A percentile compares a stretch with the other conserved stretches of the same genome.
phyloP scores from a whole-genome alignment of 2,113 vertebrate species.

The Leptobrachium ailaonicum region DNA sequence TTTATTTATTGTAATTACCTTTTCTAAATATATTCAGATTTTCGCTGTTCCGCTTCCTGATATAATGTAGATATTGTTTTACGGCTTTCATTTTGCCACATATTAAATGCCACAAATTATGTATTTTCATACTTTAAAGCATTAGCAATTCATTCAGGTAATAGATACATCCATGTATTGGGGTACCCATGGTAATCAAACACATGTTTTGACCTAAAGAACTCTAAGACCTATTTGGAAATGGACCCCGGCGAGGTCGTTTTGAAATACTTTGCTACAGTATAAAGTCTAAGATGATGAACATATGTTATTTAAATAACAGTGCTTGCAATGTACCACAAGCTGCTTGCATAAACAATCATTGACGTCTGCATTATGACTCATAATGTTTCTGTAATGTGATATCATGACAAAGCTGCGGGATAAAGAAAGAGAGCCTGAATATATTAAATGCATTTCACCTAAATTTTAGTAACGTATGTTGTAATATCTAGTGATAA shows the following conservation, averaged over 20 bases:
- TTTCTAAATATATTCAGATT: too few relatives aligned
- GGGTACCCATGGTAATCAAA: too few relatives aligned
- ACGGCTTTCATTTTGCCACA: too few relatives aligned
- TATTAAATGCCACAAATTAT: too few relatives aligned
- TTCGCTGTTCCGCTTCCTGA: too few relatives aligned
- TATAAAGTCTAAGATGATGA: neutral
- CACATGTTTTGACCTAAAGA: too few relatives aligned
- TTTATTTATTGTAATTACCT: too few relatives aligned
- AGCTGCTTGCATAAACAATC: neutral
- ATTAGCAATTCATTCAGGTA: too few relatives aligned
- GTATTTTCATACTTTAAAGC: too few relatives aligned
- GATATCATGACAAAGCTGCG: constrained; percentile 1
- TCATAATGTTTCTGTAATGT: neutral
- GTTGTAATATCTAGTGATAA: neutral
- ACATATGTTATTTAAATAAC: constrained; percentile 5
- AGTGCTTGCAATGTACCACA: neutral
- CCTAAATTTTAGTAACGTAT: neutral
- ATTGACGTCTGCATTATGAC: neutral
- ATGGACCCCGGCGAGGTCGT: neutral
- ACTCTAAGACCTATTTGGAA: neutral
- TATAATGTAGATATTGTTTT: too few relatives aligned
- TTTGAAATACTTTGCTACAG: neutral
- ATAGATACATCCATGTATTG: too few relatives aligned
- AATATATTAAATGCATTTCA: constrained; percentile 1
- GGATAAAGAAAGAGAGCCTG: neutral